Percentiles rank a stretch among this genome's conserved stretches.
These are phyloP conservation scores for Sminthurinus aureus DNA, from an alignment of 2,888 invertebrate species.

Conservation along the genomic window DNA sequence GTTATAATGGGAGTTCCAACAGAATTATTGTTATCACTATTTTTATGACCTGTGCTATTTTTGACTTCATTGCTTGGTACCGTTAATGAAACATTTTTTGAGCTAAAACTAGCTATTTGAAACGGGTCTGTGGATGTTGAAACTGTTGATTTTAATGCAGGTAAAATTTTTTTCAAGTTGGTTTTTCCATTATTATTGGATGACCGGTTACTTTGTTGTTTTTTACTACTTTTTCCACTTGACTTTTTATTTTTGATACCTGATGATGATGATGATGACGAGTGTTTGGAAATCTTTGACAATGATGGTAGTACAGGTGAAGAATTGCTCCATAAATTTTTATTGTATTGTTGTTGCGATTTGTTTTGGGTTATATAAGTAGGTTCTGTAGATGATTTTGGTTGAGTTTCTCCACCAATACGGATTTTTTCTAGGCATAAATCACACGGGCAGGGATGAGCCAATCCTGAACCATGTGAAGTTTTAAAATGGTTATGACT, in stretches of 20 bases:
- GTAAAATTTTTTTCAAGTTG: slow-evolving; percentile 15
- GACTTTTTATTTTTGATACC: neutral
- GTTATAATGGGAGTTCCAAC: too few relatives aligned
- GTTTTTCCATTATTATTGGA: neutral
- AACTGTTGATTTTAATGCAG: neutral
- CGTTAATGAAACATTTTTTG: neutral
- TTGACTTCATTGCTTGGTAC: neutral
- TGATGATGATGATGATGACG: neutral
- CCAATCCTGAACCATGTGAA: neutral
- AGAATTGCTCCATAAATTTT: neutral
- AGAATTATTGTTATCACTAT: too few relatives aligned
- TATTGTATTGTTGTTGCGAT: slow-evolving; percentile 22
- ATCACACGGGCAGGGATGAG: slow-evolving; percentile 12
- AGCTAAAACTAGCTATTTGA: too few relatives aligned
- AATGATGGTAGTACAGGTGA: neutral
- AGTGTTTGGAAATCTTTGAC: neutral
- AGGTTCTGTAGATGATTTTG: neutral
- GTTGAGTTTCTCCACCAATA: neutral
- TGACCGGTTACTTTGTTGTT: neutral
- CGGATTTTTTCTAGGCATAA: slow-evolving; percentile 9
- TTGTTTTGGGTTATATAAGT: slow-evolving; percentile 2
- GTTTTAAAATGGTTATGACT: neutral
- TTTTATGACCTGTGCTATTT: neutral
- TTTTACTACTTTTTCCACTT: neutral
- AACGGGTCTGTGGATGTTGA: neutral